Evolutionary conservation across 2,888 invertebrate genomes (phyloP).

Genomic region (Chaetoderma sp.): DNA sequence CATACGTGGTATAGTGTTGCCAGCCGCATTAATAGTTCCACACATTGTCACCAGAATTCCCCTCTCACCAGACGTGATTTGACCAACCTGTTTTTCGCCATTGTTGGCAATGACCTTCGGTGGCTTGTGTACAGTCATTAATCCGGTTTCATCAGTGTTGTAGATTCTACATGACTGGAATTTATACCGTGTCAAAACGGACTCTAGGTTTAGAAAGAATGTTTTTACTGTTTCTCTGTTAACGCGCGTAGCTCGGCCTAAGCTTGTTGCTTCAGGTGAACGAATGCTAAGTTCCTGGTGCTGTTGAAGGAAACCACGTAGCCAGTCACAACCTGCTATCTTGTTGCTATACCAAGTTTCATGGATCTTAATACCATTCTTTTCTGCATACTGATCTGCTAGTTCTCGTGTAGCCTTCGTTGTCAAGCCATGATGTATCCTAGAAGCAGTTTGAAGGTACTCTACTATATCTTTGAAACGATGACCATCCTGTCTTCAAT

Average conservation of each 20-base stretch:
- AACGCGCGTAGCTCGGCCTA: conserved; percentile 11
- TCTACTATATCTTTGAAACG: too few relatives aligned
- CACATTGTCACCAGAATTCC: conserved; percentile 14
- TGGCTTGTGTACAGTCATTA: not conserved
- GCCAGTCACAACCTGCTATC: not conserved
- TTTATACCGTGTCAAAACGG: conserved; percentile 1
- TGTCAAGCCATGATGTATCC: conserved; percentile 9
- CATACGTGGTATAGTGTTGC: conserved; percentile 25
- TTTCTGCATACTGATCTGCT: not conserved
- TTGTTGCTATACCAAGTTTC: not conserved
- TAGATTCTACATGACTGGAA: not conserved
- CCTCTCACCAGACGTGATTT: conserved; percentile 14
- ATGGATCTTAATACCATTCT: not conserved
- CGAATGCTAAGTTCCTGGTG: conserved; percentile 7
- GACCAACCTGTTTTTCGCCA: not conserved
- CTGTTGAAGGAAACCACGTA: not conserved
- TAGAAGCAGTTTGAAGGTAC: too few relatives aligned
- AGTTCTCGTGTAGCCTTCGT: not conserved
- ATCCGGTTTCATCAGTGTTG: conserved; percentile 11
- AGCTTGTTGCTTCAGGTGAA: conserved; percentile 12
- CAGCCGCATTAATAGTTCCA: conserved; percentile 22
- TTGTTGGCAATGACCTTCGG: conserved; percentile 4
- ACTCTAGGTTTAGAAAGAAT: conserved; percentile 16
- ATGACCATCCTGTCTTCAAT: too few relatives aligned
- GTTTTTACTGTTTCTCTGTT: conserved; percentile 5